Base-by-base conservation (phyloP, 2,888 invertebrate species). In the Pristionchus arcanus region DNA sequence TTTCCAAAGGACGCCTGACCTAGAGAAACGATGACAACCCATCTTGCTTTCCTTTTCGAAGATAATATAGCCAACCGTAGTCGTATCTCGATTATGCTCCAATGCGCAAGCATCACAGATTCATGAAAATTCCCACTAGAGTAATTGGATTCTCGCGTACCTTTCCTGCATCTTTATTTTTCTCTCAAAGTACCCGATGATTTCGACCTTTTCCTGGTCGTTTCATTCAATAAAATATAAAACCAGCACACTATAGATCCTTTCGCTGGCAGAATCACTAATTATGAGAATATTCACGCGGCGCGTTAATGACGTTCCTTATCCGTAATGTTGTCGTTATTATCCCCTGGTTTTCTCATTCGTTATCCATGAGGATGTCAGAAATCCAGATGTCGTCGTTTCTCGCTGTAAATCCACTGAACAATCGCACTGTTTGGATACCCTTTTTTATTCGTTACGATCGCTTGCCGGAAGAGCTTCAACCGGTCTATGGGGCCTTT, bases 391-490 rank as follows among this genome's bases (percentile, higher is more conserved):
- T 71, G 68, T 71, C 68, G 16, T 71, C 68, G 31, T 71, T 71
- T 31, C 28, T 71, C 31, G 68, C 68, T 13, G 15, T 71, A 16
- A 71, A 71, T 71, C 68, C 68, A 3, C 68, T 21, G 13, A 71
- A 28, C 2, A 71, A 71, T 71, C 68, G 16, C 34, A 81, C 81
- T 13, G 81, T 81, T 11, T 81, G 81, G 81, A 81, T 89, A 15
- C 81, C 37, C 21, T 83, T 89, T 31, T 59, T 89, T 53, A 83
- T 83, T 71, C 71, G 63, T 74, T 89, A 42, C 83, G 28, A 49
- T 31, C 83, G 89, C 31, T 5, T 84, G 21, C 83, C 34, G 15
- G 42, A 86, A 71, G 87, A 87, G 74, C 66, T 90, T n/a, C 81
- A 28, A 28, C 49, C 42, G 49, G 34, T 81, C 16, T 81, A 81